Percentiles rank a stretch among this genome's conserved stretches.
Evolutionary conservation across 1,140 invertebrate species (phyloP).

Genomic region (Mylabris phalerata): DNA sequence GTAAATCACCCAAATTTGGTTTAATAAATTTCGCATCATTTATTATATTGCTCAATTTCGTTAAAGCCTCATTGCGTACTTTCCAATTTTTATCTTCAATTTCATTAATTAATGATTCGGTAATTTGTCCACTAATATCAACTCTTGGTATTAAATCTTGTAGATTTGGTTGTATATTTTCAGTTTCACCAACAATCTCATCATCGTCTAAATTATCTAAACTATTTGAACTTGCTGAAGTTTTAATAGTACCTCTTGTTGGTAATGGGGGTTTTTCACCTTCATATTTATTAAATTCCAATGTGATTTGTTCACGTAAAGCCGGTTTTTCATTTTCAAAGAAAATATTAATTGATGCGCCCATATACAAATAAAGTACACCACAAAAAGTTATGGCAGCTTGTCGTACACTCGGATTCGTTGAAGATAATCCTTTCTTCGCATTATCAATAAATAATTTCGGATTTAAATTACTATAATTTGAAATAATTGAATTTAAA

Average conservation of each 20-base stretch:
- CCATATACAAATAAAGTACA: slow-evolving; percentile 75
- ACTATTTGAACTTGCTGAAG: slow-evolving; percentile 45
- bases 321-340: slow-evolving; percentile 85
- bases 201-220: slow-evolving; percentile 48
- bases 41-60: slow-evolving; percentile 70
- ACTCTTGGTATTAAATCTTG: slow-evolving; percentile 65
- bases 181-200: slow-evolving; percentile 43
- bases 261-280: slow-evolving; percentile 66
- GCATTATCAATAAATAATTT: slow-evolving; percentile 73
- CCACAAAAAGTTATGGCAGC: slow-evolving; percentile 63
- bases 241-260: slow-evolving; percentile 50
- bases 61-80: slow-evolving; percentile 73
- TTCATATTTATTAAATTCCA: slow-evolving; percentile 76
- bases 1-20: slow-evolving; percentile 73
- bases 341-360: slow-evolving; percentile 63
- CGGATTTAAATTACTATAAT: slow-evolving; percentile 60
- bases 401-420: slow-evolving; percentile 74
- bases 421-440: slow-evolving; percentile 76
- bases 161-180: slow-evolving; percentile 42
- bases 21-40: slow-evolving; percentile 73
- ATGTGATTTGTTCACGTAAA: slow-evolving; percentile 76
- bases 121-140: slow-evolving; percentile 82
- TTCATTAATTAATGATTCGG: slow-evolving; percentile 71
- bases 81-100: slow-evolving; percentile 94
- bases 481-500: slow-evolving; percentile 1